Evolutionary conservation across 2,888 invertebrate species (phyloP).

Genomic region (Bellardia bayeri): DNA sequence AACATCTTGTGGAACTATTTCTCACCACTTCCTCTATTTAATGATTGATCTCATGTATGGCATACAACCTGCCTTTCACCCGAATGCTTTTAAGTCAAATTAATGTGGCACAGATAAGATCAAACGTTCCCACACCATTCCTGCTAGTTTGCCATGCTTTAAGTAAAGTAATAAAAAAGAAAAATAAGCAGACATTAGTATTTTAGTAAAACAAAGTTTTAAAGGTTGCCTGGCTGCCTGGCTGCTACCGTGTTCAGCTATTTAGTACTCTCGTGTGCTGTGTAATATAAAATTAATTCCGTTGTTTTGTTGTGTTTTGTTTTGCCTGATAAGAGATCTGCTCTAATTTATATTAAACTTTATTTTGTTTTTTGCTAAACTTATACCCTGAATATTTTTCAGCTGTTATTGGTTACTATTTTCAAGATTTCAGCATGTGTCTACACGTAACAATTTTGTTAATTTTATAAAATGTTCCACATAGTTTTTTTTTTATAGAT

Average conservation of each 20-base stretch:
- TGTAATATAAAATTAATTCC: constrained; percentile 46
- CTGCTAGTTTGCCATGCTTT: neutral
- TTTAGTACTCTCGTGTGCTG: constrained; percentile 22
- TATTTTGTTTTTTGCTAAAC: constrained; percentile 12
- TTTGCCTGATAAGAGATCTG: constrained; percentile 60
- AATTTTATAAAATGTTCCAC: constrained; percentile 17
- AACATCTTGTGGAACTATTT: too few species aligned
- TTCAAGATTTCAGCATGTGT: constrained; percentile 12
- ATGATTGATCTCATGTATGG: too few species aligned
- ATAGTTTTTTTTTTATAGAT: neutral
- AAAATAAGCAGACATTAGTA: neutral
- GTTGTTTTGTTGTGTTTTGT: neutral
- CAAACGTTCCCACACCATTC: neutral
- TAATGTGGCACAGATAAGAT: constrained; percentile 1
- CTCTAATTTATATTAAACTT: constrained; percentile 54
- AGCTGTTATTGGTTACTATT: neutral
- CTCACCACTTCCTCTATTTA: too few species aligned
- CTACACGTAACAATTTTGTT: constrained; percentile 27
- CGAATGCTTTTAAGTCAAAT: neutral
- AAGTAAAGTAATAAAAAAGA: too few species aligned
- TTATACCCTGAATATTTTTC: neutral
- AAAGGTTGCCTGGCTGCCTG: neutral
- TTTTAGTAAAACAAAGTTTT: neutral
- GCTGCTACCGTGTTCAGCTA: constrained; percentile 22
- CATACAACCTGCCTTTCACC: constrained; percentile 17